Base-by-base conservation (phyloP, 2,113 vertebrate genomes). In the Podarcis muralis region DNA sequence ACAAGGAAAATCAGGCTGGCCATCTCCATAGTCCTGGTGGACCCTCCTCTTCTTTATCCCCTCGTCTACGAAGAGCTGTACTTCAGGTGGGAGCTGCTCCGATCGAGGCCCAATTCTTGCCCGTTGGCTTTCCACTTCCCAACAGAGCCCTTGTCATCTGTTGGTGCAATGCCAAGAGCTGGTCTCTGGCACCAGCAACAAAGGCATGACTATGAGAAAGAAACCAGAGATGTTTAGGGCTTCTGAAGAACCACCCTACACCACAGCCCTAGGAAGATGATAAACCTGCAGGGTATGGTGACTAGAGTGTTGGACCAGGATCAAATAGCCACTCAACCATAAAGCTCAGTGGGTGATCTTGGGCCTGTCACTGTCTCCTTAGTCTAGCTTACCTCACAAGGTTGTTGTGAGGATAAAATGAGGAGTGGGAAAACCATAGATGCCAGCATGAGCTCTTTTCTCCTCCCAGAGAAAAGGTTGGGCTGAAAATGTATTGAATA, bases 151-250 rank as follows among this genome's bases (percentile, higher is more conserved):
- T 96, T 97, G 48, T 98, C 97, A 0, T 98, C 97, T 1, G 93
- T 96, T 0, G 97, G 97, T 12, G 96, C 96, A 75, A 96, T 94
- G 87, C 95, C 96, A 84, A 97, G 93, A 1, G 91, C 91, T 0
- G 96, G 96, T 48, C 97, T 95, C 92, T 98, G 97, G 96, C 98
- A 98, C 98, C 98, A 99, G 95, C 98, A 99, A 95, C 98, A 99
- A 92, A 99, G 97, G 90, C 98, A 99, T 1, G 98, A 98, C 98
- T 99, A 71, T 0, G 3, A 72, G 65, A 93, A 91, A 13, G 23
- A n/a, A 25, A 23, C 13, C 22, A 53, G 16, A n/a, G 66, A 8
- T 30, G 27, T 0, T n/a, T 0, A 0, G 2, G 18, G n/a, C 23
- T n/a, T 53, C 25, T 11, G 22, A 37, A 35, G 13, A 18, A 22